These are phyloP conservation scores for Emydoidea blandingii DNA, from an alignment of 2,797 vertebrate species.

Conservation along the genomic window DNA sequence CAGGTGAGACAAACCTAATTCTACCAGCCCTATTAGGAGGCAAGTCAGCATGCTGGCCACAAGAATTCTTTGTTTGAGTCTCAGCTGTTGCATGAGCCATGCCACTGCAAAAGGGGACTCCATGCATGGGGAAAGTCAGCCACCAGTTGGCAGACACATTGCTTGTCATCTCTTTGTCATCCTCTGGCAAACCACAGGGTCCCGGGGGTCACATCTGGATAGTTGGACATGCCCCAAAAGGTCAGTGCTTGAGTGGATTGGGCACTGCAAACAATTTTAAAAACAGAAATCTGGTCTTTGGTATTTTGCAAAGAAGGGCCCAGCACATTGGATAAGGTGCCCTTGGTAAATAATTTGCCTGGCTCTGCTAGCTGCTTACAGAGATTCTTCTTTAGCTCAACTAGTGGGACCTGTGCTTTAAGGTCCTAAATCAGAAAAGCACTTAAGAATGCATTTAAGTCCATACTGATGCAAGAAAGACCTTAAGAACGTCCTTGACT, in stretches of 20 bases:
- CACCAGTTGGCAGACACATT: background rate
- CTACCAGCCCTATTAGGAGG: background rate
- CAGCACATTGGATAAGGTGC: background rate
- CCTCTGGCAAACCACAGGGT: conserved; percentile 22
- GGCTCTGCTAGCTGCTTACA: background rate
- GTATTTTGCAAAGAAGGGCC: background rate
- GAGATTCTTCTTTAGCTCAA: background rate
- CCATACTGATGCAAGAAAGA: background rate
- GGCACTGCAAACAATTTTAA: conserved; percentile 18
- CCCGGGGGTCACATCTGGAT: conserved; percentile 4
- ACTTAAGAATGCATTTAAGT: background rate
- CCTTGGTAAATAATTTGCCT: background rate
- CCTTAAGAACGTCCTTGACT: rapidly evolving
- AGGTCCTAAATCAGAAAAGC: rapidly evolving
- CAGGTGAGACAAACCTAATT: conserved; percentile 34
- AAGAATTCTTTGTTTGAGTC: background rate
- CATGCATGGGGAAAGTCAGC: background rate
- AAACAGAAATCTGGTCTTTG: background rate
- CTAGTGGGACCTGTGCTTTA: background rate
- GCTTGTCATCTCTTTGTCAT: background rate
- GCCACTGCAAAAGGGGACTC: rapidly evolving
- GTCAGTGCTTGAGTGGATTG: conserved; percentile 43
- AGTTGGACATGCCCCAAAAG: conserved; percentile 38
- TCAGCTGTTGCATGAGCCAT: background rate
- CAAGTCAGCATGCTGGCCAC: background rate